Evolutionary conservation across 2,888 invertebrate species (phyloP).

Genomic region (Drosophila paramelanica): DNA sequence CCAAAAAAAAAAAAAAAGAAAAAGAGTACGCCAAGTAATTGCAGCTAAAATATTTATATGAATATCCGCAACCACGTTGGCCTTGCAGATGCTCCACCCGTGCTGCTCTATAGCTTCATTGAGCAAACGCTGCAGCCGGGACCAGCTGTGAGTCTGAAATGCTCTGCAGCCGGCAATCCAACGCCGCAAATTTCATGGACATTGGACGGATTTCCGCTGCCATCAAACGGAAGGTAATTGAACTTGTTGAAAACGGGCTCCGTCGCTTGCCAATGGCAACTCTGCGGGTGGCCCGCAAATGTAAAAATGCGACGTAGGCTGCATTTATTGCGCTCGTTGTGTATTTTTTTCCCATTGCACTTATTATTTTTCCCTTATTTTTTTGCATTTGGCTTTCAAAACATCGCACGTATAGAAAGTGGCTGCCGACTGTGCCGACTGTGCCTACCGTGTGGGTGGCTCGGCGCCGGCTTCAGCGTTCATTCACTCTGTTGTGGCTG

Average conservation of each 20-base stretch:
- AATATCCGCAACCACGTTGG: constrained; percentile 48
- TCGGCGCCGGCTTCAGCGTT: constrained; percentile 70
- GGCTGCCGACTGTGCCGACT: constrained; percentile 45
- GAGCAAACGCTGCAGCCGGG: constrained; percentile 92
- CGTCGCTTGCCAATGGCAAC: constrained; percentile 61
- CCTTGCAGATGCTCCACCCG: constrained; percentile 90
- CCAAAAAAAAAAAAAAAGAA: constrained; percentile 14
- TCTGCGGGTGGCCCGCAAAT: constrained; percentile 61
- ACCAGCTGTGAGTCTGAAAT: constrained; percentile 91
- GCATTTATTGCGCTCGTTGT: constrained; percentile 75
- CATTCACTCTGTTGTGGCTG: constrained; percentile 65
- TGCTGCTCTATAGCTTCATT: constrained; percentile 91
- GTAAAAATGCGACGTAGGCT: constrained; percentile 59
- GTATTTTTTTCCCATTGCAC: constrained; percentile 21
- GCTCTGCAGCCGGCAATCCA: constrained; percentile 92
- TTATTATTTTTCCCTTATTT: constrained; percentile 8
- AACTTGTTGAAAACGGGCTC: constrained; percentile 80
- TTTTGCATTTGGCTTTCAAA: constrained; percentile 74
- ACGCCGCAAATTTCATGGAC: constrained; percentile 92
- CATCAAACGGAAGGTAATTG: constrained; percentile 86
- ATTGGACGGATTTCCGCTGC: constrained; percentile 90
- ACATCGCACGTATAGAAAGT: constrained; percentile 70
- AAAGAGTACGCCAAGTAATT: constrained; percentile 39
- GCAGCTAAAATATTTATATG: constrained; percentile 70
- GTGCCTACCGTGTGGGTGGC: constrained; percentile 61